These are phyloP conservation scores for Endomychus coccineus DNA, from an alignment of 2,888 invertebrate species.

Conservation along the genomic window DNA sequence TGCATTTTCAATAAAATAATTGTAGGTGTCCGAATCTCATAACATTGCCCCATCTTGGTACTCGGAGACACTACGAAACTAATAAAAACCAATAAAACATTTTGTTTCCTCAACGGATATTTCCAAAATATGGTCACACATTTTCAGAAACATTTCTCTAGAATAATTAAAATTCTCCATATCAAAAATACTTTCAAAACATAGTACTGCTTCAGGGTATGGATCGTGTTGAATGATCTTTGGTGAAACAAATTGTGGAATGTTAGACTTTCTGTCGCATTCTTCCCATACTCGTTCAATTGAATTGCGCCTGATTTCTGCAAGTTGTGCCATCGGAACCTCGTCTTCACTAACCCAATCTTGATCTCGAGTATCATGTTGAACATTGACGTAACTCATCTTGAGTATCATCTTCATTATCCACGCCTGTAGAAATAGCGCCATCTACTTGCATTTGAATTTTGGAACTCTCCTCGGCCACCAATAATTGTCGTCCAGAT, in stretches of 20 bases:
- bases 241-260: constrained; percentile 4
- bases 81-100: constrained; percentile 6
- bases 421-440: neutral
- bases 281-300: constrained; percentile 1
- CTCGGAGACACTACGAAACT: constrained; percentile 3
- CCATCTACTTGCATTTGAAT: neutral
- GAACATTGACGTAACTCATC: neutral
- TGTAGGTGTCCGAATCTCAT: constrained; percentile 11
- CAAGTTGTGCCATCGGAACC: constrained; percentile 1
- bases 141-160: constrained; percentile 2
- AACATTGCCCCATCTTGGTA: constrained; percentile 5
- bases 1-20: constrained; percentile 12
- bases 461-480: neutral
- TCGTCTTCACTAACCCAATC: constrained; percentile 3
- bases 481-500: constrained; percentile 1
- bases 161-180: constrained; percentile 1
- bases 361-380: neutral
- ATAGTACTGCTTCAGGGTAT: constrained; percentile 5
- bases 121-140: constrained; percentile 2
- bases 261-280: neutral
- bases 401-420: neutral
- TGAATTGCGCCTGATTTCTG: too few relatives aligned
- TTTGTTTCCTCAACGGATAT: neutral
- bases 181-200: constrained; percentile 2
- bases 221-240: neutral